A percentile compares a stretch with the other conserved stretches of the same genome.
Evolutionary conservation across 2,888 invertebrate species (phyloP).

Genomic region (Spisula subtruncata): DNA sequence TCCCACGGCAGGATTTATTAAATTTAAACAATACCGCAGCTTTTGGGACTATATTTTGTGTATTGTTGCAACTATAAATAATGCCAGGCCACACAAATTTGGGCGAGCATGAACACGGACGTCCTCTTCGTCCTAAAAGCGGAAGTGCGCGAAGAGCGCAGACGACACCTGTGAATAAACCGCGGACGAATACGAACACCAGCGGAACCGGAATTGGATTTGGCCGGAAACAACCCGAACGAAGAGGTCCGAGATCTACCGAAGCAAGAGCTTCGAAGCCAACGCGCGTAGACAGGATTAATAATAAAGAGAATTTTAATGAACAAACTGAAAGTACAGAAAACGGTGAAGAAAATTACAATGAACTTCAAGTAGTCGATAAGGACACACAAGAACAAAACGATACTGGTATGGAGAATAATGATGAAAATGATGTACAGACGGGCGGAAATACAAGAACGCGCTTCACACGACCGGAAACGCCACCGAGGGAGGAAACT

Average conservation of each 20-base stretch:
- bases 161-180: conserved; percentile 33
- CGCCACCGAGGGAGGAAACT: conserved; percentile 41
- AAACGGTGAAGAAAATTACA: conserved; percentile 22
- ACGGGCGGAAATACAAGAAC: conserved; percentile 33
- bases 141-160: conserved; percentile 41
- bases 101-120: conserved; percentile 49
- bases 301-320: conserved; percentile 27
- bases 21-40: conserved; percentile 10
- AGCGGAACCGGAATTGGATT: conserved; percentile 21
- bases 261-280: not conserved
- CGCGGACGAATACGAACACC: conserved; percentile 39
- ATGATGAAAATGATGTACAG: not conserved
- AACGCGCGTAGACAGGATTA: not conserved
- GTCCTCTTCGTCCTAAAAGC: conserved; percentile 36
- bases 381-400: not conserved
- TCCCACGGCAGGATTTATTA: not conserved
- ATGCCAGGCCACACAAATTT: conserved; percentile 55
- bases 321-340: conserved; percentile 15
- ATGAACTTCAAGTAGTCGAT: not conserved
- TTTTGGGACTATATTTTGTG: conserved; percentile 3
- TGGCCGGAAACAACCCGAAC: not conserved
- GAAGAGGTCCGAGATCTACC: not conserved
- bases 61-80: conserved; percentile 5
- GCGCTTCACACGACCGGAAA: conserved; percentile 49
- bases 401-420: conserved; percentile 23